Base-by-base conservation (phyloP, 2,888 invertebrate genomes). In the Eupithecia tripunctaria region DNA sequence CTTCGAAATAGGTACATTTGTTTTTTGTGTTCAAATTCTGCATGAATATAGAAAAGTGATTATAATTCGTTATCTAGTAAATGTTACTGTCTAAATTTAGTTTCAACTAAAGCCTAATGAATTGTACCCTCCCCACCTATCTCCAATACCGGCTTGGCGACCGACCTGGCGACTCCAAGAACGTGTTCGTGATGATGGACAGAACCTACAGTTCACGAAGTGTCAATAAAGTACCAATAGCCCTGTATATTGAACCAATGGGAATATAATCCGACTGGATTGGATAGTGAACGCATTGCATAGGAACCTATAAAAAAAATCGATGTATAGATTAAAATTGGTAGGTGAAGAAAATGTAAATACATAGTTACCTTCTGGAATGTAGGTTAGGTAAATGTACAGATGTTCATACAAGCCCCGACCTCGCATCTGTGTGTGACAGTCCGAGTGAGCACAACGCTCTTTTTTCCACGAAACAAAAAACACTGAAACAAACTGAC, bases 401-500 rank as follows among this genome's bases (percentile, higher is more conserved):
- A 38, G 63, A 38, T 5, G 25, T 38, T 62, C 36, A 56, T 63
- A 63, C 69, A 47, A 21, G 36, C 67, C 43, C 66, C 75, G 72
- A 36, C 68, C 56, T 69, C 75, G 72, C 79, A 72, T 67, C 71
- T 82, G 85, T 80, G 72, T 80, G 80, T 82, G 85, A 84, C 85
- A 82, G 80, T 77, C 78, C 74, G 71, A 75, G 74, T 77, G 75
- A 74, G 78, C 71, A 78, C 79, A 74, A 81, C 81, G 77, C 76
- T 66, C 76, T 81, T 77, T 78, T 51, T 83, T 82, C 77, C 78
- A 72, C 73, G 56, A 77, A 81, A 82, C 77, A 76, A 84, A 83
- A 84, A 82, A 77, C 70, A 74, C 76, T 74, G 76, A 76, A 81
- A 82, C 82, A 80, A 82, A 83, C 82, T 80, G 82, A 81, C 81